Evolutionary conservation across 2,797 vertebrate genomes (phyloP).

Genomic region (Phataginus tetradactyla): DNA sequence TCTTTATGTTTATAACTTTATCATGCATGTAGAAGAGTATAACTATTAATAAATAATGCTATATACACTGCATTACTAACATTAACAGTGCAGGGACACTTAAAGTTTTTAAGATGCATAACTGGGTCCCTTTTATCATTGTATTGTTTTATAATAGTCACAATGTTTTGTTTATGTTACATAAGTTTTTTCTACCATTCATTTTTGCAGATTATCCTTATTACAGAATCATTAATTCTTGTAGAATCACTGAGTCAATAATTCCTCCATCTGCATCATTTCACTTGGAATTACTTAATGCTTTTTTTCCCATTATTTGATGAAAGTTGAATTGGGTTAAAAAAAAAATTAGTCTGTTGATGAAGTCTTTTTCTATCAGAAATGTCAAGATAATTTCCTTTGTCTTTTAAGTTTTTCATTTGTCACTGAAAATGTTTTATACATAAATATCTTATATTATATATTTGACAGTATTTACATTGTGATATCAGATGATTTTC

Average conservation of each 20-base stretch:
- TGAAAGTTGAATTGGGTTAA: background rate
- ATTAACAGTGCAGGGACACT: background rate
- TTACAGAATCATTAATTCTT: background rate
- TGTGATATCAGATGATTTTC: background rate
- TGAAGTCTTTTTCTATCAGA: background rate
- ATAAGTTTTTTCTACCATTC: background rate
- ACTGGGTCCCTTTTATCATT: background rate
- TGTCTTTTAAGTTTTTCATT: background rate
- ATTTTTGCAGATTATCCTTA: background rate
- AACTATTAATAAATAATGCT: background rate
- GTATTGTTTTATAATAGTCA: background rate
- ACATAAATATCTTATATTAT: background rate
- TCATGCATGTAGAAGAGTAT: background rate
- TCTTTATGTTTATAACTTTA: background rate
- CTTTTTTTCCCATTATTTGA: background rate
- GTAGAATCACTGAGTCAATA: too few species aligned
- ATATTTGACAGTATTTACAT: background rate
- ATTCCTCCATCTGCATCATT: background rate
- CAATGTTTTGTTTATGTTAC: too few species aligned
- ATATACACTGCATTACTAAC: background rate
- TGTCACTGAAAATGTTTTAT: background rate
- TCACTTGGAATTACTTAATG: background rate
- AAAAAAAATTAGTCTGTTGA: background rate
- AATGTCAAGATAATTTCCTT: background rate
- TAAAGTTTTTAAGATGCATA: background rate